Percentiles rank a stretch among this genome's conserved stretches.
Evolutionary conservation across 2,888 invertebrate species (phyloP).

Genomic region (Cheilosia vernalis): DNA sequence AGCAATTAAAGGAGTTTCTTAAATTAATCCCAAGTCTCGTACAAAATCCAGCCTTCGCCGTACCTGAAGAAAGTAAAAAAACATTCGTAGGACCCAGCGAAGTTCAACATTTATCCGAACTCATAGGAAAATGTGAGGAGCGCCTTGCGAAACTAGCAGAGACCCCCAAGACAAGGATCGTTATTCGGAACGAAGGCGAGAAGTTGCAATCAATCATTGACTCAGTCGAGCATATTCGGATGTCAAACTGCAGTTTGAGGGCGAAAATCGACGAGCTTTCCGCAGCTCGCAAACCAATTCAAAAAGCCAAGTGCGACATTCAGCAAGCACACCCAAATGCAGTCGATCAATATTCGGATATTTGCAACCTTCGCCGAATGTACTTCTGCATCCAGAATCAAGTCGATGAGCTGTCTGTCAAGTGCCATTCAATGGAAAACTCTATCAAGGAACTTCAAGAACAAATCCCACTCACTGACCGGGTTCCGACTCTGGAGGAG

Average conservation of each 20-base stretch:
- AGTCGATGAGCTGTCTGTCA: conserved; percentile 29
- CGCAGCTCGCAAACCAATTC: neutral
- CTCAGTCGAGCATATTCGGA: neutral
- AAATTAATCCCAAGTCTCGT: conserved; percentile 6
- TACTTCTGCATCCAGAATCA: conserved; percentile 31
- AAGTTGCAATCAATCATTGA: conserved; percentile 33
- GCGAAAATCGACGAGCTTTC: conserved; percentile 15
- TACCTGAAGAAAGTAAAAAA: neutral
- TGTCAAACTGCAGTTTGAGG: neutral
- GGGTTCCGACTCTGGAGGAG: conserved; percentile 14
- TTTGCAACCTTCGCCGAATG: conserved; percentile 40
- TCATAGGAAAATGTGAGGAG: conserved; percentile 31
- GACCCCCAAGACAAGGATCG: conserved; percentile 23
- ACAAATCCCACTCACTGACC: neutral
- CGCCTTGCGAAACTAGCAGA: conserved; percentile 3
- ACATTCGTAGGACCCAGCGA: neutral
- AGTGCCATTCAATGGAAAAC: neutral
- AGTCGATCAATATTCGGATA: conserved; percentile 19
- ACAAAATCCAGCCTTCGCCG: neutral
- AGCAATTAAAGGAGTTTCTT: conserved; percentile 39
- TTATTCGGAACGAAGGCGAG: conserved; percentile 35
- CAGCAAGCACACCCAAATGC: conserved; percentile 5
- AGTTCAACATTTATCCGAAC: neutral
- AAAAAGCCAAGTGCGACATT: neutral
- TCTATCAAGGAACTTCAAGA: neutral